phyloP scores from a whole-genome alignment of 1,140 invertebrate species.

The Phocides pigmalion region DNA sequence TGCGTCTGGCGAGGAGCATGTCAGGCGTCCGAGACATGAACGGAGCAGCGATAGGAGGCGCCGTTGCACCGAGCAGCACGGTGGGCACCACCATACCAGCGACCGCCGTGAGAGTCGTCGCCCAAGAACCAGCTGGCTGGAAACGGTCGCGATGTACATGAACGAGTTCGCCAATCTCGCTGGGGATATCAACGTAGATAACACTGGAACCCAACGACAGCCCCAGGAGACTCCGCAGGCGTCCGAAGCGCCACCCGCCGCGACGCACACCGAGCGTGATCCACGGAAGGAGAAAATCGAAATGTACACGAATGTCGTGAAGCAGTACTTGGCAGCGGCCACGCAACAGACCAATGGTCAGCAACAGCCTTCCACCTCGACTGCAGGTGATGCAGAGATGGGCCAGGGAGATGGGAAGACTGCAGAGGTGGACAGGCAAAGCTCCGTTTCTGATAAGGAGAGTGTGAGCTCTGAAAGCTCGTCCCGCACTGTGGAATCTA shows the following conservation, averaged over 20 bases:
- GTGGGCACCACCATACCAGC: constrained; percentile 38
- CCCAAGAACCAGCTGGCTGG: constrained; percentile 64
- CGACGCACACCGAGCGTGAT: too few relatives aligned
- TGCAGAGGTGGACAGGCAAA: not conserved
- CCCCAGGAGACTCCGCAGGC: too few relatives aligned
- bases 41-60: constrained; percentile 51
- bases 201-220: not conserved
- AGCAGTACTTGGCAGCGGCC: not conserved
- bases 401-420: constrained; percentile 43
- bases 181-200: constrained; percentile 60
- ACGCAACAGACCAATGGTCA: not conserved
- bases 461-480: constrained; percentile 46
- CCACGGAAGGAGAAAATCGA: not conserved
- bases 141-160: constrained; percentile 74
- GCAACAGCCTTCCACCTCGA: not conserved
- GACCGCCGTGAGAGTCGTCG: constrained; percentile 44
- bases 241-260: too few relatives aligned
- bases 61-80: constrained; percentile 36
- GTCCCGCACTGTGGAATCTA: constrained; percentile 32
- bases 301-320: not conserved
- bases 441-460: constrained; percentile 38
- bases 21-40: constrained; percentile 57
- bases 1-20: constrained; percentile 46
- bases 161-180: constrained; percentile 80
- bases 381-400: constrained; percentile 49